These are phyloP conservation scores for Microcebus jonahi DNA, from an alignment of 2,113 vertebrate species.

Conservation along the genomic window DNA sequence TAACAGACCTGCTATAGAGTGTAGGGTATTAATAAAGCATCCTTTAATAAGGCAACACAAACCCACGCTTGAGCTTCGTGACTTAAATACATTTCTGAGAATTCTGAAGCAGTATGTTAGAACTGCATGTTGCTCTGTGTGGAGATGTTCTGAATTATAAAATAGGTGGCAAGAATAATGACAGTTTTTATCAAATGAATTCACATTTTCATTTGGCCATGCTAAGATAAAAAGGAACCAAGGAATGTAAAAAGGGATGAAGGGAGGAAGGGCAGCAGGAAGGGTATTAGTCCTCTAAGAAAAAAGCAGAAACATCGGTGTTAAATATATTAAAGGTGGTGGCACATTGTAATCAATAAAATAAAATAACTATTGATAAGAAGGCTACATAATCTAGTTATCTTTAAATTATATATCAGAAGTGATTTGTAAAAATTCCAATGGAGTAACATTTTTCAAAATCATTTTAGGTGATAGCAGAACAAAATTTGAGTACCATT, in stretches of 20 bases:
- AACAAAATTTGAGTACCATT: background rate
- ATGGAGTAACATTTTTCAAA: background rate
- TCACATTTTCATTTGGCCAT: background rate
- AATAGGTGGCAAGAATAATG: background rate
- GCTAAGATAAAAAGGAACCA: background rate
- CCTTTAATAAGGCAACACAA: background rate
- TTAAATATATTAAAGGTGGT: background rate
- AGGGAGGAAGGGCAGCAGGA: no score
- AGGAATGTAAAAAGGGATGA: background rate
- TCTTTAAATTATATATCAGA: background rate
- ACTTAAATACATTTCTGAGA: background rate
- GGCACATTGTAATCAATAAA: background rate
- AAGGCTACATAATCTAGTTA: background rate
- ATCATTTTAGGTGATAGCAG: background rate
- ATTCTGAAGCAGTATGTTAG: background rate
- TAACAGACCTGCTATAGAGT: background rate
- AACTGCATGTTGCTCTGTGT: background rate
- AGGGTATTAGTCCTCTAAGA: background rate
- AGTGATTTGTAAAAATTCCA: background rate
- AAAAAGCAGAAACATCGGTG: background rate
- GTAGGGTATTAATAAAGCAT: background rate
- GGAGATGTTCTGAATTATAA: background rate
- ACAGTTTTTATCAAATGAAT: background rate
- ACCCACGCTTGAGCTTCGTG: background rate
- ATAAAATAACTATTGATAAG: background rate